Base-by-base conservation (phyloP, 2,888 invertebrate genomes). In the Coelopa pilipes region DNA sequence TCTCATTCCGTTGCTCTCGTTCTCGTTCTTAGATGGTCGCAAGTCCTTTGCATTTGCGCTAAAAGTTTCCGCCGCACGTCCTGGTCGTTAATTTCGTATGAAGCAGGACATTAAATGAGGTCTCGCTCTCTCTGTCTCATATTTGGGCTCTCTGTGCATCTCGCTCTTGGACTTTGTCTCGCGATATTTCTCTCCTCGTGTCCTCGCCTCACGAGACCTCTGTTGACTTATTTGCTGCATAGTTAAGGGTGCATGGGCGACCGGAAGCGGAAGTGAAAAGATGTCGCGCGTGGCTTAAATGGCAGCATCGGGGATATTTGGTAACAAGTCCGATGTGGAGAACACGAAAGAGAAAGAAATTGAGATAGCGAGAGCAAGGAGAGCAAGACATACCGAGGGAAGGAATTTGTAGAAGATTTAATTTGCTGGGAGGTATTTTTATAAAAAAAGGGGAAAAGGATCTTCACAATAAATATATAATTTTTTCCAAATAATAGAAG, bases 41-140 rank as follows among this genome's bases (percentile, higher is more conserved):
- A 15, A 15, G 53, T 53, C 15, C 53, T 13, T n/a, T 53, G 53
- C 53, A 53, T 15, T 15, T 53, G 53, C 53, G 53, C 53, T n/a
- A 53, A 53, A 53, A 53, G 53, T 53, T 53, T 53, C 13, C n/a
- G 53, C 53, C n/a, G 53, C 53, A 53, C 53, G 53, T 53, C 53
- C 53, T 53, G 53, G 53, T 53, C 53, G n/a, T 53, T 53, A 53
- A 53, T 53, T 53, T 53, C 53, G 2, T n/a, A 53, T 53, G 53
- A 53, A 34, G 34, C 34, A 34, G 34, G 34, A 34, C 34, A 34
- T 34, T 34, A 34, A 34, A 34, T 34, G 34, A 34, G 34, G 34
- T 34, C 34, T 34, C 34, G 34, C 34, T 34, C 34, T 34, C 34
- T 34, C 34, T 34, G 2, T 34, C 34, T 34, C 34, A 34, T 7